phyloP scores from a whole-genome alignment of 2,888 invertebrate species.

The Cerceris rybyensis region DNA sequence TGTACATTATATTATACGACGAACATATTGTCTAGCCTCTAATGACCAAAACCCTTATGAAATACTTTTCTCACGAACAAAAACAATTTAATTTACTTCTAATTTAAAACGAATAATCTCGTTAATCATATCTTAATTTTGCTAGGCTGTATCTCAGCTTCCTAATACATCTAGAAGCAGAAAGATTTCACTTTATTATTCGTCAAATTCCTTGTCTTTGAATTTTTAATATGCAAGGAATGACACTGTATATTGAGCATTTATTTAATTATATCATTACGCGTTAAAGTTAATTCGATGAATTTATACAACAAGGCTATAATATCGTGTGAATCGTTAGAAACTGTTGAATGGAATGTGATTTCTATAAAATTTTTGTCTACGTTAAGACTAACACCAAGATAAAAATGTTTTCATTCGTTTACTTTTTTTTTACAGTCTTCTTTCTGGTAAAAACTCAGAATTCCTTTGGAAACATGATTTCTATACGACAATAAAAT shows the following conservation, averaged over 20 bases:
- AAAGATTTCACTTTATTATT: constrained; percentile 23
- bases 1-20: constrained; percentile 46
- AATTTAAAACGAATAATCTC: constrained; percentile 24
- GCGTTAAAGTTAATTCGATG: constrained; percentile 10
- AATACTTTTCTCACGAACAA: constrained; percentile 49
- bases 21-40: constrained; percentile 67
- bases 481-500: neutral
- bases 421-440: neutral
- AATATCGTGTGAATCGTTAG: constrained; percentile 4
- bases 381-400: neutral
- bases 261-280: constrained; percentile 43
- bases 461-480: neutral
- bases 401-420: neutral
- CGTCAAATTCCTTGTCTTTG: constrained; percentile 17
- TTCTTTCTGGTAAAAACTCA: neutral
- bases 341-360: neutral
- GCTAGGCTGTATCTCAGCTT: constrained; percentile 18
- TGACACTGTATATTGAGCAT: constrained; percentile 52
- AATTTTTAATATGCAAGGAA: constrained; percentile 48
- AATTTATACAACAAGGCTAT: constrained; percentile 19
- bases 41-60: constrained; percentile 67
- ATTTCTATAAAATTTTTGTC: neutral
- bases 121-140: constrained; percentile 27
- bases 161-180: constrained; percentile 37
- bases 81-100: constrained; percentile 53